A percentile compares a stretch with the other conserved stretches of the same genome.
These are phyloP conservation scores for Lacanobia oleracea DNA, from an alignment of 2,888 invertebrate genomes.

Conservation along the genomic window DNA sequence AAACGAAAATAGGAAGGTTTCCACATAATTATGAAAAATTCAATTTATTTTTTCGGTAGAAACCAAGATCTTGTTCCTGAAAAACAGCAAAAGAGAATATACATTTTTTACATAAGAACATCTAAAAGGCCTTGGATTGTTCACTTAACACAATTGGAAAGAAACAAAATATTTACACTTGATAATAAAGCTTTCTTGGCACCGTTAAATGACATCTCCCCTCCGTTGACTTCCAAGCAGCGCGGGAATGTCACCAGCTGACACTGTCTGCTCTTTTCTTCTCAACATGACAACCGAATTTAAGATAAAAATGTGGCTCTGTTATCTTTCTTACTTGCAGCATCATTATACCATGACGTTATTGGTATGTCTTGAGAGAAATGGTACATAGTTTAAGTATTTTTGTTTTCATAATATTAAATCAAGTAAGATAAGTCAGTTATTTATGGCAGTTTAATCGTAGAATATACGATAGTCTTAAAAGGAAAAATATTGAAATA, in stretches of 20 bases:
- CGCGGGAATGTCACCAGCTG: constrained; percentile 49
- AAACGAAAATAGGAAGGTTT: not conserved
- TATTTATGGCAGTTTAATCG: not conserved
- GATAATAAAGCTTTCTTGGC: constrained; percentile 44
- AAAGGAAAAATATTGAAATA: not conserved
- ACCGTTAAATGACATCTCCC: constrained; percentile 42
- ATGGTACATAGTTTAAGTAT: not conserved
- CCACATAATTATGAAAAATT: not conserved
- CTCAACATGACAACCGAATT: constrained; percentile 34
- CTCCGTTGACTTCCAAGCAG: constrained; percentile 46
- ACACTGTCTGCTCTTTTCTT: constrained; percentile 46
- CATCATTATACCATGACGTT: not conserved
- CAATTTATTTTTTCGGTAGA: not conserved
- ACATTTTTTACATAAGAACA: not conserved
- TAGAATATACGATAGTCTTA: not conserved
- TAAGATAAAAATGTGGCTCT: constrained; percentile 27
- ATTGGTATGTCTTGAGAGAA: not conserved
- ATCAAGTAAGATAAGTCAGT: not conserved
- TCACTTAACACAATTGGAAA: constrained; percentile 18
- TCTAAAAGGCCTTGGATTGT: not conserved
- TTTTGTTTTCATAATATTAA: not conserved
- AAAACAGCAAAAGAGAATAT: not conserved
- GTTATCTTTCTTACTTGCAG: constrained; percentile 12
- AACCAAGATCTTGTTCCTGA: not conserved
- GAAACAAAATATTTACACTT: constrained; percentile 41